Percentiles rank a stretch among this genome's conserved stretches.
phyloP scores from a whole-genome alignment of 2,797 vertebrate genomes.

The Sparidentex hasta region DNA sequence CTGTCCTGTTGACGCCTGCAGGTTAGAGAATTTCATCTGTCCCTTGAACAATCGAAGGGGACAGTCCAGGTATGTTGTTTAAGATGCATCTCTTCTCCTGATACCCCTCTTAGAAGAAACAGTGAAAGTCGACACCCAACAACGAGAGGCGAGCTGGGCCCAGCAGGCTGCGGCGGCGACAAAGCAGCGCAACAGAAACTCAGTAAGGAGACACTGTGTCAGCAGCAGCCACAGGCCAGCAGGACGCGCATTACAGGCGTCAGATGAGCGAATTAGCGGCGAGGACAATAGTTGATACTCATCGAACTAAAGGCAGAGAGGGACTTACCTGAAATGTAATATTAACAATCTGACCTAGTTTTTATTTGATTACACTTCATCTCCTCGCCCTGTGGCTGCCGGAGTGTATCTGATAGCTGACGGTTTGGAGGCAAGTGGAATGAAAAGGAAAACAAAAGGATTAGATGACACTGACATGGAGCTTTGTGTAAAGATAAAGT shows the following conservation, averaged over 20 bases:
- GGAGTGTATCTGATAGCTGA: slow-evolving; percentile 5
- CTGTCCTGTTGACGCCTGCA: slow-evolving; percentile 9
- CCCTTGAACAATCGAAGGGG: slow-evolving; percentile 33
- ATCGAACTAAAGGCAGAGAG: slow-evolving; percentile 30
- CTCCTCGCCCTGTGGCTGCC: slow-evolving; percentile 26
- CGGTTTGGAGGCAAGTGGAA: slow-evolving; percentile 1
- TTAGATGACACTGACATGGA: slow-evolving; percentile 17
- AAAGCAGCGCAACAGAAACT: slow-evolving; percentile 62
- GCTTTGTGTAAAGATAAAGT: slow-evolving; percentile 6
- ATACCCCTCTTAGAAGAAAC: slow-evolving; percentile 60
- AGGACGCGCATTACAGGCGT: slow-evolving; percentile 34
- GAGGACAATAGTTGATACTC: slow-evolving; percentile 62
- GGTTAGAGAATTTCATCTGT: slow-evolving; percentile 2
- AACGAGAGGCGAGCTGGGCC: slow-evolving; percentile 48
- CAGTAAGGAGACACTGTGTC: slow-evolving; percentile 66
- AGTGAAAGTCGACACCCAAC: slow-evolving; percentile 60
- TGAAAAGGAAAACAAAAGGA: slow-evolving; percentile 4
- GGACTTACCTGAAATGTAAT: slow-evolving; percentile 71
- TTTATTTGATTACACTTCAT: slow-evolving; percentile 40
- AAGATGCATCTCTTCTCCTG: slow-evolving; percentile 40
- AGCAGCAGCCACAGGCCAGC: slow-evolving; percentile 55
- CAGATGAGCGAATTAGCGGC: slow-evolving; percentile 49
- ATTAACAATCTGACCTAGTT: slow-evolving; percentile 59
- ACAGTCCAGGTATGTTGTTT: slow-evolving; percentile 62
- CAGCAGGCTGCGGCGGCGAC: slow-evolving; percentile 24